Evolutionary conservation across 2,888 invertebrate genomes (phyloP).

Genomic region (Villa cingulata): DNA sequence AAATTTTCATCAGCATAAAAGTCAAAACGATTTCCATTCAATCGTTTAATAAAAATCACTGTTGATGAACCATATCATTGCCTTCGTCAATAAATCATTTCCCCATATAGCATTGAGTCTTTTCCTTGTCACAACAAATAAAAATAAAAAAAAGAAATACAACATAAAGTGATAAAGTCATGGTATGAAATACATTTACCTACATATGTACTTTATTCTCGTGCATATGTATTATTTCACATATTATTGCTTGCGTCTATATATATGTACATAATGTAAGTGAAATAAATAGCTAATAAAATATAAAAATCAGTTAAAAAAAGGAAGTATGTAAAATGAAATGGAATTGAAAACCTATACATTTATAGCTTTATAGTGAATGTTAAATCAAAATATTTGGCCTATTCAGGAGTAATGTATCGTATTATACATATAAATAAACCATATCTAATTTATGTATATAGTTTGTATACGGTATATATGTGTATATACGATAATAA

Average conservation of each 20-base stretch:
- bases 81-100: constrained; percentile 4
- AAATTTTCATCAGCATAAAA: not conserved
- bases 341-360: not conserved
- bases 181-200: no score
- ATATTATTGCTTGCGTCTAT: no score
- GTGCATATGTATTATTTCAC: no score
- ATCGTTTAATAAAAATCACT: not conserved
- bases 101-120: not conserved
- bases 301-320: no score
- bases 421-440: constrained; percentile 3
- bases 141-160: not conserved
- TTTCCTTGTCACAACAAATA: not conserved
- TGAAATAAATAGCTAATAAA: no score
- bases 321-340: not conserved
- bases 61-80: constrained; percentile 8
- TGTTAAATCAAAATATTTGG: constrained; percentile 10
- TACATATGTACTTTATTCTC: no score
- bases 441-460: constrained; percentile 6
- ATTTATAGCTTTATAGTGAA: no score
- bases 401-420: constrained; percentile 9
- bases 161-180: not conserved
- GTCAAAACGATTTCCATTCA: not conserved
- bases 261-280: no score
- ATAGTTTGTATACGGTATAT: no score
- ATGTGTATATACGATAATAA: no score